Evolutionary conservation across 2,888 invertebrate species (phyloP).

Genomic region (Oscheius sp.): DNA sequence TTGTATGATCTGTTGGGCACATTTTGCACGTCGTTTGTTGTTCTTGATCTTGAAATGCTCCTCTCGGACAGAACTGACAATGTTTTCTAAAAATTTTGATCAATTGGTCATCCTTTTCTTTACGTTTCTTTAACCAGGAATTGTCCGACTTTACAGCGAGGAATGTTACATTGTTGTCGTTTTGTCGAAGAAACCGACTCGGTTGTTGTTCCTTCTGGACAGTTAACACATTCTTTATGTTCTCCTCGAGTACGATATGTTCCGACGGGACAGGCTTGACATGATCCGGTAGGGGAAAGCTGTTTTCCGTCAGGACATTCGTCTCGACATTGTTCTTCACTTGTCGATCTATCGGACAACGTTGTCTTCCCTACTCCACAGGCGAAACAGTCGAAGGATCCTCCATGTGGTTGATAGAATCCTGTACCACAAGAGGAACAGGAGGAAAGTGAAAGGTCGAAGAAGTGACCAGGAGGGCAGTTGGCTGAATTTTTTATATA

Average conservation of each 20-base stretch:
- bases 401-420: conserved; percentile 66
- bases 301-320: conserved; percentile 72
- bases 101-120: conserved; percentile 16
- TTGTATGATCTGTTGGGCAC: conserved; percentile 92
- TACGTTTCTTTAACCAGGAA: conserved; percentile 84
- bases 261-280: conserved; percentile 89
- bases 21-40: conserved; percentile 87
- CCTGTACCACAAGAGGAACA: conserved; percentile 69
- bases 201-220: conserved; percentile 87
- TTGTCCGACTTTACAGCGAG: conserved; percentile 84
- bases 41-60: conserved; percentile 90
- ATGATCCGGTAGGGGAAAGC: conserved; percentile 81
- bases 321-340: conserved; percentile 68
- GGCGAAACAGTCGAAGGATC: conserved; percentile 65
- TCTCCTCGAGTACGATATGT: conserved; percentile 86
- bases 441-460: conserved; percentile 51
- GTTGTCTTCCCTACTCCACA: conserved; percentile 71
- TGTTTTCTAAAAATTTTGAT: conserved; percentile 75
- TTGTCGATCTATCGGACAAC: conserved; percentile 57
- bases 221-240: conserved; percentile 86
- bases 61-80: conserved; percentile 89
- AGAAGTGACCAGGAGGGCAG: conserved; percentile 68
- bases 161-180: conserved; percentile 89
- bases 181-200: conserved; percentile 84
- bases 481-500: too few species aligned